These are phyloP conservation scores for Callaeas wilsoni DNA, from an alignment of 2,113 vertebrate genomes.

Conservation along the genomic window DNA sequence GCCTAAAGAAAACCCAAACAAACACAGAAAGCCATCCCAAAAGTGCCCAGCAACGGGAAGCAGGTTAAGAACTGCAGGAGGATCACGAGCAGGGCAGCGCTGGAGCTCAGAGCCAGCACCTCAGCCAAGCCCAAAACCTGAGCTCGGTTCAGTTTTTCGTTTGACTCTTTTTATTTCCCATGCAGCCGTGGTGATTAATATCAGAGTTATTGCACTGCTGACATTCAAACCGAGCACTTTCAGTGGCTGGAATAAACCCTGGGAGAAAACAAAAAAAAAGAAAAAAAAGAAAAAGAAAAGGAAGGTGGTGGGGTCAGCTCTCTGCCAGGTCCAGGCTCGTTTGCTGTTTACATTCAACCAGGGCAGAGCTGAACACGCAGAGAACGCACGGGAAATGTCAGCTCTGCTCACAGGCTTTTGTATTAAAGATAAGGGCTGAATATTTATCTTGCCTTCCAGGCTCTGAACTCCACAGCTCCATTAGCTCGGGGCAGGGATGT, in stretches of 20 bases:
- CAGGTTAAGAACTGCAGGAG: neutral
- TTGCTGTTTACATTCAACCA: neutral
- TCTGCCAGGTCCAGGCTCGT: neutral
- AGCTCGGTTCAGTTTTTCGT: neutral
- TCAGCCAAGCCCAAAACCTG: neutral
- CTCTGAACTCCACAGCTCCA: neutral
- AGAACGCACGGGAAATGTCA: neutral
- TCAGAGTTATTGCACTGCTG: neutral
- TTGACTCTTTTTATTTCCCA: neutral
- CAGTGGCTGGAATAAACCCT: neutral
- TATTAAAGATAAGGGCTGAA: neutral
- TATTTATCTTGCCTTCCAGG: neutral
- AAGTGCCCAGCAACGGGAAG: neutral
- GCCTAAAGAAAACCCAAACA: neutral
- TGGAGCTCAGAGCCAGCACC: neutral
- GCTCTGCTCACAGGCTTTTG: neutral
- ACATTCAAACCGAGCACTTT: neutral
- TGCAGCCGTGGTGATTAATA: neutral
- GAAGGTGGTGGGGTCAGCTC: neutral
- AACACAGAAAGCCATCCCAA: rapidly evolving
- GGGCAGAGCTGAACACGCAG: neutral
- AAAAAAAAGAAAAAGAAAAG: neutral
- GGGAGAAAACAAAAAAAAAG: no score
- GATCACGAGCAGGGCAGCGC: neutral
- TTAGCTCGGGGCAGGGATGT: neutral